Percentiles rank a stretch among this genome's conserved stretches.
Evolutionary conservation across 2,888 invertebrate genomes (phyloP).

Genomic region (Eristalis arbustorum): DNA sequence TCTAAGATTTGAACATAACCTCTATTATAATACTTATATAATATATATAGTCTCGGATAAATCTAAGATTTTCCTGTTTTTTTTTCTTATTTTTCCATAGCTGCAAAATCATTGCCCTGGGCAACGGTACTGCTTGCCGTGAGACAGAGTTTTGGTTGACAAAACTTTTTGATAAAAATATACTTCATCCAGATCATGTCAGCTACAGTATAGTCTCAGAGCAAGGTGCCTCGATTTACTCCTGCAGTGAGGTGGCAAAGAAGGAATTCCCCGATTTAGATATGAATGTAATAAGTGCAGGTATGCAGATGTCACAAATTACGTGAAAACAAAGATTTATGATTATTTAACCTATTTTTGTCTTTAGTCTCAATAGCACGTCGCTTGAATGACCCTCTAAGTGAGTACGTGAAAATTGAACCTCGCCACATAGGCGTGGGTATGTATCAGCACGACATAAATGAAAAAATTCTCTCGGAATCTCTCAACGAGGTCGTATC

Average conservation of each 20-base stretch:
- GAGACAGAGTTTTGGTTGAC: conserved; percentile 90
- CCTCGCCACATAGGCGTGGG: conserved; percentile 96
- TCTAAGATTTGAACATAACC: no score
- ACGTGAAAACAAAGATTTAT: no score
- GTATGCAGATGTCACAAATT: conserved; percentile 76
- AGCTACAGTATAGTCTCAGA: conserved; percentile 93
- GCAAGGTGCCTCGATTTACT: conserved; percentile 95
- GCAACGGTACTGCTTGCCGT: conserved; percentile 94
- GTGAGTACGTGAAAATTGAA: conserved; percentile 95
- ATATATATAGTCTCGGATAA: no score
- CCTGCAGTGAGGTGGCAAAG: conserved; percentile 90
- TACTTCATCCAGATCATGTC: conserved; percentile 82
- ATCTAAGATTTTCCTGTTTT: not conserved
- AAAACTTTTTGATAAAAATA: conserved; percentile 82
- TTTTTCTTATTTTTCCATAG: conserved; percentile 78
- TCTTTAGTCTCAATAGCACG: conserved; percentile 89
- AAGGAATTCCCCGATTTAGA: conserved; percentile 93
- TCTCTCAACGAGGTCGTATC: conserved; percentile 90
- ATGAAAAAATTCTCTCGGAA: conserved; percentile 87
- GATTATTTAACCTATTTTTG: not conserved
- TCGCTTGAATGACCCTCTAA: conserved; percentile 93
- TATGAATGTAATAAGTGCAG: conserved; percentile 89
- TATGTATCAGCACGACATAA: conserved; percentile 96
- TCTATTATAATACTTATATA: no score
- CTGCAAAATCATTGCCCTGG: conserved; percentile 91